These are phyloP conservation scores for Nudaria mundana DNA, from an alignment of 2,888 invertebrate genomes.

Conservation along the genomic window DNA sequence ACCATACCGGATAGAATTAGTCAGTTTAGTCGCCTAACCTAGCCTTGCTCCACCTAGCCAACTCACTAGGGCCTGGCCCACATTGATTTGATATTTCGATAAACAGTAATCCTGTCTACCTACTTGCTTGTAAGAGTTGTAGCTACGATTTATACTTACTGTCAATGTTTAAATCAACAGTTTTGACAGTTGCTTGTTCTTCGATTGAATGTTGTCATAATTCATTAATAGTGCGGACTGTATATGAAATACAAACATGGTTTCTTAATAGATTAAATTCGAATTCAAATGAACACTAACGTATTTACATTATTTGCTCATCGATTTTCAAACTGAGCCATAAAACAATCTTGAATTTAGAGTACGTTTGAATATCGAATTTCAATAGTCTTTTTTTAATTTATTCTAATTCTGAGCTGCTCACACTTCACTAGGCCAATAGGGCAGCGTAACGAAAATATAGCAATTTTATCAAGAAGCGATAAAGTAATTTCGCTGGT, in stretches of 20 bases:
- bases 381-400: neutral
- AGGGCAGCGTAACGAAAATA: constrained; percentile 37
- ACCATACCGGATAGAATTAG: constrained; percentile 23
- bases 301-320: no score
- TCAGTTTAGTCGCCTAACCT: constrained; percentile 35
- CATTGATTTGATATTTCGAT: constrained; percentile 39
- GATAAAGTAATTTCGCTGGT: constrained; percentile 44
- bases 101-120: constrained; percentile 16
- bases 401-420: no score
- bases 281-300: no score
- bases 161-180: constrained; percentile 26
- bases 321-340: no score
- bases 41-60: constrained; percentile 36
- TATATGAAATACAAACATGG: no score
- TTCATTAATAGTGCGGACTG: constrained; percentile 14
- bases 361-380: no score
- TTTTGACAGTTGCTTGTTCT: constrained; percentile 20
- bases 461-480: constrained; percentile 36
- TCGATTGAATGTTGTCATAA: constrained; percentile 13
- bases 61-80: constrained; percentile 39
- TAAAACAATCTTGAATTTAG: no score
- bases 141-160: constrained; percentile 22
- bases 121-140: constrained; percentile 12
- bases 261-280: no score
- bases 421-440: constrained; percentile 32